These are phyloP conservation scores for Calliphora vicina DNA, from an alignment of 1,140 invertebrate genomes.

Conservation along the genomic window DNA sequence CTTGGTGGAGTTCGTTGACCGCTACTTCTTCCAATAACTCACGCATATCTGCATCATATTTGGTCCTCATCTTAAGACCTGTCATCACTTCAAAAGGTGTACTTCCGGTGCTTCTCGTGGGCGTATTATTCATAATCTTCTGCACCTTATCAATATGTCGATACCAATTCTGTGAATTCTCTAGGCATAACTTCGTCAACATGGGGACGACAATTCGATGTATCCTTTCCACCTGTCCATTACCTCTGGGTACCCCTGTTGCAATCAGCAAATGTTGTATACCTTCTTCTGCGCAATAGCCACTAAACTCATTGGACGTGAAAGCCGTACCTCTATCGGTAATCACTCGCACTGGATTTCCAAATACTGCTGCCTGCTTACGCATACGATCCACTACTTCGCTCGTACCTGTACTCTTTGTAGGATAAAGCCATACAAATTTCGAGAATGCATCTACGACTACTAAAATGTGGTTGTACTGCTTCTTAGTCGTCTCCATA, in stretches of 20 bases:
- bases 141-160: constrained; percentile 47
- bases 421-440: constrained; percentile 39
- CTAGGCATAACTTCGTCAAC: constrained; percentile 45
- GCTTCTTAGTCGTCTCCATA: constrained; percentile 53
- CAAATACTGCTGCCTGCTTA: not conserved
- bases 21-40: no score
- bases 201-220: constrained; percentile 48
- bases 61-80: constrained; percentile 47
- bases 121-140: constrained; percentile 51
- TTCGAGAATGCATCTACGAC: constrained; percentile 57
- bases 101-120: constrained; percentile 48
- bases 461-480: constrained; percentile 61
- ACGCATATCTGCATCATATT: no score
- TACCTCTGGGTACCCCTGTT: constrained; percentile 44
- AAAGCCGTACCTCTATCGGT: constrained; percentile 13
- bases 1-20: no score
- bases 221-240: constrained; percentile 53
- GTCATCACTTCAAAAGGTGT: constrained; percentile 56
- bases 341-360: not conserved
- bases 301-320: not conserved
- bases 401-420: not conserved
- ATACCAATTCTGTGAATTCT: no score
- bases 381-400: no score
- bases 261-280: no score
- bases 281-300: constrained; percentile 44